Evolutionary conservation across 2,888 invertebrate genomes (phyloP).

Genomic region (Amiota communis): DNA sequence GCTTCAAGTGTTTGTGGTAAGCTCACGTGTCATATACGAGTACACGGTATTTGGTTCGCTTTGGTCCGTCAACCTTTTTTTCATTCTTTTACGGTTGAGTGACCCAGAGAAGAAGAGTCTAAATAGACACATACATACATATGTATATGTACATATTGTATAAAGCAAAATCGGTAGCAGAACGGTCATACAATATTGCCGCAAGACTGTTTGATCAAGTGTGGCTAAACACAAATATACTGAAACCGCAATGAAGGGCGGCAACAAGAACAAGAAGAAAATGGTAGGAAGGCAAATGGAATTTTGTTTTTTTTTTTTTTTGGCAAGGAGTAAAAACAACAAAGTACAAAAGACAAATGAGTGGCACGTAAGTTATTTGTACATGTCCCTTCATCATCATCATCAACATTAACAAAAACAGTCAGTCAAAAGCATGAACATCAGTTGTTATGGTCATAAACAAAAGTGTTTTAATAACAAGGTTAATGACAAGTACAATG

Average conservation of each 20-base stretch:
- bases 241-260: background rate
- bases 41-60: conserved; percentile 4
- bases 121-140: background rate
- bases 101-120: background rate
- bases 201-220: conserved; percentile 13
- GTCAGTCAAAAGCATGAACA: conserved; percentile 46
- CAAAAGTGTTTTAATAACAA: conserved; percentile 71
- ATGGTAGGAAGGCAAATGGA: background rate
- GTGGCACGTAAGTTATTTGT: conserved; percentile 69
- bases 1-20: conserved; percentile 42
- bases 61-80: background rate
- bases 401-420: conserved; percentile 23
- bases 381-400: conserved; percentile 46
- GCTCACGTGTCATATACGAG: conserved; percentile 13
- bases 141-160: background rate
- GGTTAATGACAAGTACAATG: conserved; percentile 70
- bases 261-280: background rate
- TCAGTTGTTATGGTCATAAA: conserved; percentile 66
- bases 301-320: too few species aligned
- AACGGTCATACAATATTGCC: background rate
- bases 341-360: conserved; percentile 60
- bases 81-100: conserved; percentile 18
- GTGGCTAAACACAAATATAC: background rate
- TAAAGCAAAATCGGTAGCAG: too few species aligned
- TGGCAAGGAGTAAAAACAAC: conserved; percentile 15